Base-by-base conservation (phyloP, 1,140 invertebrate genomes). In the Harlomillsia oculata region DNA sequence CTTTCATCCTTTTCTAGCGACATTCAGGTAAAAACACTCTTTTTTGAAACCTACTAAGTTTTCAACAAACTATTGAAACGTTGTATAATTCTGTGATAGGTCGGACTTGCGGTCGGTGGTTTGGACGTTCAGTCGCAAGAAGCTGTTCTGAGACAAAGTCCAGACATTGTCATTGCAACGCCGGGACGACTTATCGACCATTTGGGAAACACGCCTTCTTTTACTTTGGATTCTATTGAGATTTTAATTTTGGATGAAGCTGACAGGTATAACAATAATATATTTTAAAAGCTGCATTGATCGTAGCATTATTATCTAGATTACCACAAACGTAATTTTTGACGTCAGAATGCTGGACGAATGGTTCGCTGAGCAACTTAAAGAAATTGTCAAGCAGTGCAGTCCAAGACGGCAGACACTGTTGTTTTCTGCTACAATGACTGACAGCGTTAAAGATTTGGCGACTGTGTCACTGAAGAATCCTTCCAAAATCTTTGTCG, bases 401-500 rank as follows among this genome's bases (percentile, higher is more conserved):
- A 80, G 89, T 2, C 77, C 81, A 36, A 92, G 83, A n/a, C 76
- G 93, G n/a, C 94, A 98, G 72, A 97, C 93, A 0, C 87, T 99
- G 77, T 72, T 99, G 18, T 98, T 98, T 73, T 98, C 95, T 2
- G 96, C 96, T 13, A 99, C 96, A 2, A 97, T 99, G 93, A 97
- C 91, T 3, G 93, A 97, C 44, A 81, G 90, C 73, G 93, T 98
- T 0, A 84, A 91, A 72, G 90, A 96, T 74, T 75, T 99, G 39
- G 91, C 89, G 0, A 78, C 88, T 2, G 84, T 98, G 0, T 96
- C 93, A 0, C 74, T 98, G 4, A 82, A 85, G 40, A 85, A 89
- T 59, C 95, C 96, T 1, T 83, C 97, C 8, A 92, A 88, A 72
- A 79, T 98, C 50, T 93, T 92, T 72, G 85, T 98, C 0, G 91